Base-by-base conservation (phyloP, 1,140 invertebrate genomes). In the Drosophila sturtevanti region DNA sequence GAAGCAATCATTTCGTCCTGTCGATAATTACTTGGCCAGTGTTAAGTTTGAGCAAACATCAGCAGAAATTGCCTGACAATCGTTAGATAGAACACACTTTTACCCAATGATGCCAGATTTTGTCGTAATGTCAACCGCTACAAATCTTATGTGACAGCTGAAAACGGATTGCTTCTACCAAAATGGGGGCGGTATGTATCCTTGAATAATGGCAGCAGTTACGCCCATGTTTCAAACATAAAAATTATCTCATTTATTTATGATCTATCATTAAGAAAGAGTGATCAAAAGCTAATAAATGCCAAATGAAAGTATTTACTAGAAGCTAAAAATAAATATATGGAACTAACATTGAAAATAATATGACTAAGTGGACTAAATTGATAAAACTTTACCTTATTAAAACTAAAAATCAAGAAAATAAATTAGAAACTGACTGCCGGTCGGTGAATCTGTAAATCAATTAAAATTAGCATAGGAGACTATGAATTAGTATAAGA, bases 21-120 rank as follows among this genome's bases (percentile, higher is more conserved):
- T 64, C 68, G 79, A 89, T 89, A 89, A 89, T 89, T 89, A 89
- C 84, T 89, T 84, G 84, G 77, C 85, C 85, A 84, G 68, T 70
- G 72, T 58, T 67, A 69, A 76, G 73, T 77, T 77, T 70, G 65
- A 60, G 73, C 76, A 72, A 63, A 72, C 84, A 89, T 89, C 84
- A 89, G 84, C 84, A 89, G 73, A 89, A 89, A 89, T 85, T 89
- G 79, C 78, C 74, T 69, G 54, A 38, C 65, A 68, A 65, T 63
- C 65, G 75, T 67, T 75, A 31, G 62, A 63, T 22, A 56, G 44
- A 51, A 21, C 16, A 51, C 27, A 31, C 2, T 31, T 16, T 51
- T 21, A n/a, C 2, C 27, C 24, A 41, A 14, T 18, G 48, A 37
- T 12, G 60, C 31, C 48, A 27, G 72, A 78, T 72, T 79, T 75